Evolutionary conservation across 2,797 vertebrate genomes (phyloP), one percentile per base, ranked within the genome.

Genomic region (Xerus rutilus): DNA sequence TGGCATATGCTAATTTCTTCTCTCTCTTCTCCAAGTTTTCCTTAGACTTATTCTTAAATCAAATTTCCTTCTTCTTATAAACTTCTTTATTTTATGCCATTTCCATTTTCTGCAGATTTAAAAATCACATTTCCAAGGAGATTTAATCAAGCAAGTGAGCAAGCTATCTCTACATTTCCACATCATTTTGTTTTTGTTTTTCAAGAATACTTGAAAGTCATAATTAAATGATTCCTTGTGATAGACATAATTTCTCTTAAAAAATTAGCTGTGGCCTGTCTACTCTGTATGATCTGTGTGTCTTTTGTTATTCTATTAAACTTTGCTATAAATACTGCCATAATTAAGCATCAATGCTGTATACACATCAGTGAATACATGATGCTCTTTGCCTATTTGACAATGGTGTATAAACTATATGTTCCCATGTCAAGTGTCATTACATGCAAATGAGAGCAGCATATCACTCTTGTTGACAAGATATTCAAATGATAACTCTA

Each of bases 391-490:
- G 28, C 4, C 25, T 65, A 21, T 72, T 91, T 78, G 32, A 35
- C 43, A 78, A 43, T 43, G 7, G 13, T 73, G 11, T 52, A 57
- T 86, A 88, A 92, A 88, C 32, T 67, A 11, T 70, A 76, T 76
- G 21, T 17, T 93, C 57, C 0, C 0, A 7, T 73, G 96, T 52
- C 30, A 91, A 90, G 65, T 30, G 49, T 35, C 91, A 86, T 79
- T 57, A 13, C 84, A 96, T 89, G 62, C 52, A 67, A 94, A 45
- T 39, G 0, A 47, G 5, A 96, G 73, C 28, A 90, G 45, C n/a
- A 96, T 96, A 94, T 43, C 20, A 39, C 54, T 95, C 18, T 86
- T 69, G 39, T 28, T 96, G 81, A 89, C 49, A 94, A 95, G 72
- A 11, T 95, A 79, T 89, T 92, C 83, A 65, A 69, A 54, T 54